Conservation (phyloP, 2,888 invertebrate species). For the Athalia cordata region DNA sequence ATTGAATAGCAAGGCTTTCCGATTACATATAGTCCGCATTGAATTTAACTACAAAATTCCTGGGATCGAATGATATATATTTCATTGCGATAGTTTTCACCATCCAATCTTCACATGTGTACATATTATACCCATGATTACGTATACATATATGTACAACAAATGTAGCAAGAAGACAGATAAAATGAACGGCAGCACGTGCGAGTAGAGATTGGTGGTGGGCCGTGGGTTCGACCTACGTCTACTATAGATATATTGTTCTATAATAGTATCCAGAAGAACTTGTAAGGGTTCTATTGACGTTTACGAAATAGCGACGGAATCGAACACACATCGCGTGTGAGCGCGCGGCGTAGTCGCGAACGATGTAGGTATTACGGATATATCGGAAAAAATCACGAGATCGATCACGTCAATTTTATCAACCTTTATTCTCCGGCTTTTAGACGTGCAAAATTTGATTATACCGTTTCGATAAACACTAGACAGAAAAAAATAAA, state of each 20-base stretch:
- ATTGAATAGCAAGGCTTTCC: too few relatives aligned
- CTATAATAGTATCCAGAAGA: slow-evolving; percentile 4
- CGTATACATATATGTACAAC: background rate
- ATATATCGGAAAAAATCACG: too few relatives aligned
- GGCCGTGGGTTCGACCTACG: background rate
- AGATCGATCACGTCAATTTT: too few relatives aligned
- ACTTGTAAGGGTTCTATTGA: slow-evolving; percentile 6
- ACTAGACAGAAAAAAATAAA: background rate
- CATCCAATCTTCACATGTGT: background rate
- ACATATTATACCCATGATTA: background rate
- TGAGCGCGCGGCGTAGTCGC: background rate
- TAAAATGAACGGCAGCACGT: background rate
- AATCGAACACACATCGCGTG: background rate
- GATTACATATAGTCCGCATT: too few relatives aligned
- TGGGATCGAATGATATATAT: too few relatives aligned
- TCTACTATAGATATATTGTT: background rate
- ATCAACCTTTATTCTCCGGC: too few relatives aligned
- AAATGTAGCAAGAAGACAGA: too few relatives aligned
- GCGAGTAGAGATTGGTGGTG: background rate
- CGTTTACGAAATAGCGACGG: background rate
- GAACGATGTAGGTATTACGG: background rate
- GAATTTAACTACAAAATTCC: too few relatives aligned
- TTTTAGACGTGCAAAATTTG: too few relatives aligned
- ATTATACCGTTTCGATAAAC: background rate
- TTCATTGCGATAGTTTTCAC: too few relatives aligned